These are phyloP conservation scores for Adrianichthys oophorus DNA, from an alignment of 2,797 vertebrate genomes.

Conservation along the genomic window DNA sequence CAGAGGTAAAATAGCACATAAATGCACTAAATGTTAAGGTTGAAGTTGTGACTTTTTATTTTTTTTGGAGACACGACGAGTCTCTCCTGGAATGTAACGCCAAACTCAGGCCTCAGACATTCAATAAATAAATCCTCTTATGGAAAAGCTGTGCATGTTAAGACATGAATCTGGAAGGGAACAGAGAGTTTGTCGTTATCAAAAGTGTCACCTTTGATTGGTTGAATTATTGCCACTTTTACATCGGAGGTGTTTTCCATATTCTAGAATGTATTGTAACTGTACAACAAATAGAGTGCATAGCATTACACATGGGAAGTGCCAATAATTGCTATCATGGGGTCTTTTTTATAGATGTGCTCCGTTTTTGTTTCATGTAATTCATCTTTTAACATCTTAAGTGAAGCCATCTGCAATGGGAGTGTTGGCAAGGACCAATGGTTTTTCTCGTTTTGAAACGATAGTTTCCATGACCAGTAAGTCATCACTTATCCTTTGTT, in stretches of 20 bases:
- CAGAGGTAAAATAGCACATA: slow-evolving; percentile 78
- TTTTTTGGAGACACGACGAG: slow-evolving; percentile 61
- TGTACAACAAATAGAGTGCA: slow-evolving; percentile 77
- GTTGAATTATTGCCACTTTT: slow-evolving; percentile 83
- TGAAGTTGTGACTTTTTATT: slow-evolving; percentile 74
- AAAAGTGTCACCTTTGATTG: slow-evolving; percentile 65
- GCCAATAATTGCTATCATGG: slow-evolving; percentile 80
- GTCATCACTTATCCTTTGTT: slow-evolving; percentile 80
- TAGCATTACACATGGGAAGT: slow-evolving; percentile 81
- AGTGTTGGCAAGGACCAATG: slow-evolving; percentile 87
- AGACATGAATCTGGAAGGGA: slow-evolving; percentile 79
- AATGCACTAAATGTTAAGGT: slow-evolving; percentile 83
- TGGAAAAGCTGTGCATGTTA: slow-evolving; percentile 76
- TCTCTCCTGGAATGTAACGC: slow-evolving; percentile 84
- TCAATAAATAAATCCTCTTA: slow-evolving; percentile 71
- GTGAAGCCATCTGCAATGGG: slow-evolving; percentile 81
- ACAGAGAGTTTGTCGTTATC: slow-evolving; percentile 63
- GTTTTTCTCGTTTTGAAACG: slow-evolving; percentile 73
- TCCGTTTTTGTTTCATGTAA: slow-evolving; percentile 81
- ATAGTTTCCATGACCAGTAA: slow-evolving; percentile 83
- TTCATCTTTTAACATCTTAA: slow-evolving; percentile 82
- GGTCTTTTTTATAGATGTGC: slow-evolving; percentile 76
- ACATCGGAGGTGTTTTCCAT: slow-evolving; percentile 79
- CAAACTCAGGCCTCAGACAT: slow-evolving; percentile 85
- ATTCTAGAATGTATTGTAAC: slow-evolving; percentile 82